Evolutionary conservation across 2,113 vertebrate species (phyloP).

Genomic region (Mandrillus leucophaeus): DNA sequence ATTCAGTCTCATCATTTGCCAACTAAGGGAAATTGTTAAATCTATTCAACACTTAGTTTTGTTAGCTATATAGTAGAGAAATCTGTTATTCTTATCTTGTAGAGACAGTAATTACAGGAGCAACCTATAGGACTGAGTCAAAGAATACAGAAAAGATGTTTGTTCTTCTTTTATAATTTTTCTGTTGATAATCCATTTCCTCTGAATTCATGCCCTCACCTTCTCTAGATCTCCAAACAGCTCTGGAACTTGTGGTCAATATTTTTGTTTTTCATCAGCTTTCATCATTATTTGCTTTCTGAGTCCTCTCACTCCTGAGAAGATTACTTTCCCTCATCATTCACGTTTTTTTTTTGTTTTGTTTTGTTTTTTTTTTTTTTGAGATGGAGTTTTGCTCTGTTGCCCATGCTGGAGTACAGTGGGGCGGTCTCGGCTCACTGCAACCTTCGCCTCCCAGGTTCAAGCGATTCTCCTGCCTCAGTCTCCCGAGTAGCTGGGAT

Average conservation of each 20-base stretch:
- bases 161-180: neutral
- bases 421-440: too few species aligned
- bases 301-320: neutral
- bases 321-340: neutral
- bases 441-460: rapidly evolving
- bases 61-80: neutral
- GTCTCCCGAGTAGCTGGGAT: too few species aligned
- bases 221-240: neutral
- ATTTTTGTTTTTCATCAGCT: neutral
- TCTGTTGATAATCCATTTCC: neutral
- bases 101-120: neutral
- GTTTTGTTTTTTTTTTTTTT: too few species aligned
- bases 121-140: neutral
- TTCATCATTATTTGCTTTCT: neutral
- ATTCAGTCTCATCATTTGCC: neutral
- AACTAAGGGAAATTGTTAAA: neutral
- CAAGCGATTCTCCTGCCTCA: too few species aligned
- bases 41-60: neutral
- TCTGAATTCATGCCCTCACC: neutral
- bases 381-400: too few species aligned
- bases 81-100: neutral
- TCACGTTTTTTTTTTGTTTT: too few species aligned
- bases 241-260: neutral
- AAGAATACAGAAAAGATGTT: neutral
- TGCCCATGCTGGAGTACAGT: too few species aligned